phyloP scores from a whole-genome alignment of 2,113 vertebrate genomes.

The Solea senegalensis region DNA sequence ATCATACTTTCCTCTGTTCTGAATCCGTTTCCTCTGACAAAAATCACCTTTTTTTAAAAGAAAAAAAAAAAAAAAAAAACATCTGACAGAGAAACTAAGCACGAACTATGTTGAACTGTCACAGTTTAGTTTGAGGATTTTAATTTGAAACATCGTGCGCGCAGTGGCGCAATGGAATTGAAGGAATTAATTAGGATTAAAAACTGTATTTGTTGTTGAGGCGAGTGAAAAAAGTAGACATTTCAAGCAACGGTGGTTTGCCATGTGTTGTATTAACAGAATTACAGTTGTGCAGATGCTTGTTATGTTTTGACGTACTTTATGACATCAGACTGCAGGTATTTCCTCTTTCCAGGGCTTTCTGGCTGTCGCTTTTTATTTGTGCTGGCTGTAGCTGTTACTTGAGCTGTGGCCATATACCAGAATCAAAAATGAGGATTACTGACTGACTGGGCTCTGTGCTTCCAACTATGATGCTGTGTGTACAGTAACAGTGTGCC shows the following conservation, averaged over 20 bases:
- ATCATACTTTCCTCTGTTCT: background rate
- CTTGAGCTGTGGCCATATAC: background rate
- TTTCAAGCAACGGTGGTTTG: too few species aligned
- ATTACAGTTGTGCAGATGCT: background rate
- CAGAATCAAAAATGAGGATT: background rate
- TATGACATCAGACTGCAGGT: background rate
- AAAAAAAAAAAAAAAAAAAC: too few species aligned
- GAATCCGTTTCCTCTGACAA: background rate
- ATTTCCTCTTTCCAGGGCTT: background rate
- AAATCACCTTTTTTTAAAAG: background rate
- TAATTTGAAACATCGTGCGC: conserved; percentile 7
- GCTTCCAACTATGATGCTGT: background rate
- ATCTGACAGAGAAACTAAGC: background rate
- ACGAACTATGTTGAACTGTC: background rate
- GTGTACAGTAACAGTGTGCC: conserved; percentile 4
- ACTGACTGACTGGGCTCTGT: background rate
- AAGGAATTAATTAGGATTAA: too few species aligned
- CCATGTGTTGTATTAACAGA: background rate
- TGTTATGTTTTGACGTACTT: background rate
- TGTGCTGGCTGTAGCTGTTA: background rate
- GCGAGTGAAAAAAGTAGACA: too few species aligned
- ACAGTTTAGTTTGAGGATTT: background rate
- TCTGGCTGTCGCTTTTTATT: background rate
- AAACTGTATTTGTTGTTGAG: too few species aligned
- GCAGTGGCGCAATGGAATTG: background rate